Percentiles rank a stretch among this genome's conserved stretches.
Evolutionary conservation across 1,140 invertebrate species (phyloP).

Genomic region (Drosophila orosa): DNA sequence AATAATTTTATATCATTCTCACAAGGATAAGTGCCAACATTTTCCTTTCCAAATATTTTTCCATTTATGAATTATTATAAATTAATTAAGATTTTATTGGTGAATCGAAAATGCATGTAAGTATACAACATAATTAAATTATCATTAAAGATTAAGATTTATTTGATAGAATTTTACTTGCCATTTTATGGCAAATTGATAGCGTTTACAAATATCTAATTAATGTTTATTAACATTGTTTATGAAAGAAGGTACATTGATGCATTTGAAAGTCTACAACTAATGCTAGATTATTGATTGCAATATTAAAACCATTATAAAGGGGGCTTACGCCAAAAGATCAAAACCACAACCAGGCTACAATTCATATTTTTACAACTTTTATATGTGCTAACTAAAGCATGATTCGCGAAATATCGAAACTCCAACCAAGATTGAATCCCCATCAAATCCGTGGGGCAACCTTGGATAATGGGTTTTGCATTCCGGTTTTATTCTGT

Average conservation of each 20-base stretch:
- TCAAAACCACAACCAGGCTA: background rate
- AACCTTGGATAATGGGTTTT: slow-evolving; percentile 35
- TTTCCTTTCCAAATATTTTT: too few relatives aligned
- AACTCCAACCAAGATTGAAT: background rate
- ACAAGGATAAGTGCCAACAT: too few relatives aligned
- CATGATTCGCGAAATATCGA: slow-evolving; percentile 1
- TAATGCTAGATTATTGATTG: background rate
- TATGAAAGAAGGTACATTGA: background rate
- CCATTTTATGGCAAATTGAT: background rate
- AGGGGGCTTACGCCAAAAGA: background rate
- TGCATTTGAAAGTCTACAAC: background rate
- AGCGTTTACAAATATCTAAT: background rate
- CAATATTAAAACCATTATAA: background rate
- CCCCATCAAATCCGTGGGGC: slow-evolving; percentile 11
- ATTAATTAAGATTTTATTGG: too few relatives aligned
- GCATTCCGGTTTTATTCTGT: slow-evolving; percentile 32
- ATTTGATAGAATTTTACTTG: too few relatives aligned
- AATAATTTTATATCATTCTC: too few relatives aligned
- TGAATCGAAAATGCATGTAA: too few relatives aligned
- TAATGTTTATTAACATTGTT: background rate
- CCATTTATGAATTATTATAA: too few relatives aligned
- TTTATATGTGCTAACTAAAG: slow-evolving; percentile 6
- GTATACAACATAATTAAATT: background rate
- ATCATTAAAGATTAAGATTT: background rate
- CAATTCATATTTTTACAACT: background rate